Conservation (phyloP, 2,888 invertebrate species). For the Drosophila cracens region DNA sequence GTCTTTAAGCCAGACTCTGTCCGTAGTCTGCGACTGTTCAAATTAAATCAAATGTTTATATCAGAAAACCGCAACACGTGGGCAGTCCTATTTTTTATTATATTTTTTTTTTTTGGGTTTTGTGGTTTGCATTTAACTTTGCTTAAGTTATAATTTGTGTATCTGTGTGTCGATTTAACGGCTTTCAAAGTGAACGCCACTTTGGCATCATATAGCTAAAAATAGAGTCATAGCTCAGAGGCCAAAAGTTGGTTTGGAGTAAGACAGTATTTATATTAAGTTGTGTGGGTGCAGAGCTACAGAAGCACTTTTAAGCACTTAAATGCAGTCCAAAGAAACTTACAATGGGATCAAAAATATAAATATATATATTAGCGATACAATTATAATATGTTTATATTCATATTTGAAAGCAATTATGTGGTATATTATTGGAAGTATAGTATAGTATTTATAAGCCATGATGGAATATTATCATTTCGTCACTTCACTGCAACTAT, state of each 20-base stretch:
- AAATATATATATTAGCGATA: neutral
- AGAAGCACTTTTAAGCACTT: slow-evolving; percentile 4
- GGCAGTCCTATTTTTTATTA: slow-evolving; percentile 42
- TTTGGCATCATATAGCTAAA: slow-evolving; percentile 74
- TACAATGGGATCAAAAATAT: neutral
- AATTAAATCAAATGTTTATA: slow-evolving; percentile 57
- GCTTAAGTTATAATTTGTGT: slow-evolving; percentile 75
- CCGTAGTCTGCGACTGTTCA: slow-evolving; percentile 46
- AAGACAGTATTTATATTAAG: slow-evolving; percentile 3
- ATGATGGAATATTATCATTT: neutral
- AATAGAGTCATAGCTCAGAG: slow-evolving; percentile 73
- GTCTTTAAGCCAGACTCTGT: slow-evolving; percentile 44
- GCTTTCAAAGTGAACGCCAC: slow-evolving; percentile 67
- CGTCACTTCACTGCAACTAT: neutral
- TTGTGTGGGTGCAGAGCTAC: slow-evolving; percentile 32
- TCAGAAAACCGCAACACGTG: slow-evolving; percentile 58
- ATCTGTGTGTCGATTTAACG: slow-evolving; percentile 67
- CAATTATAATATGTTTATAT: neutral
- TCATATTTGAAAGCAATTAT: neutral
- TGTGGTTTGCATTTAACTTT: slow-evolving; percentile 66
- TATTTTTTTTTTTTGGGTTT: slow-evolving; percentile 35
- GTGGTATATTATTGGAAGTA: neutral
- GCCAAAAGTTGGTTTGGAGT: slow-evolving; percentile 26
- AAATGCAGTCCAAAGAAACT: slow-evolving; percentile 12
- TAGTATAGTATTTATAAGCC: neutral